These are phyloP conservation scores for Rhaphigaster nebulosa DNA, from an alignment of 2,888 invertebrate genomes.

Conservation along the genomic window DNA sequence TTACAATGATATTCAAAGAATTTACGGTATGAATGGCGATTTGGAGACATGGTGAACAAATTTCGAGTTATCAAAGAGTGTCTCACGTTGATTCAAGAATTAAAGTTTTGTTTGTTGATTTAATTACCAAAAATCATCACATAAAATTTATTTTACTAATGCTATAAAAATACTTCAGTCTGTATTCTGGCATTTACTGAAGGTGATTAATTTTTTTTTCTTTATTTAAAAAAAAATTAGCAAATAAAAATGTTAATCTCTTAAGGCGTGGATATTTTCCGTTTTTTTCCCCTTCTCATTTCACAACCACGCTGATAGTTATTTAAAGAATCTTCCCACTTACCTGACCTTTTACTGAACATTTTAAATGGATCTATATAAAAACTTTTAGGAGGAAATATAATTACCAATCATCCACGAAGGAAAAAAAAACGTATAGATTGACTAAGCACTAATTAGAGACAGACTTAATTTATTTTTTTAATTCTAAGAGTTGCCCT, in stretches of 20 bases:
- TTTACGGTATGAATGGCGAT: neutral
- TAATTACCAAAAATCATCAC: neutral
- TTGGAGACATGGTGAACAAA: neutral
- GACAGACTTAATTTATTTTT: neutral
- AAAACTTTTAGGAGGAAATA: neutral
- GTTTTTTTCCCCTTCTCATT: neutral
- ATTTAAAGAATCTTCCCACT: constrained; percentile 8
- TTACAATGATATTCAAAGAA: neutral
- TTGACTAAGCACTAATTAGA: neutral
- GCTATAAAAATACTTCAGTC: neutral
- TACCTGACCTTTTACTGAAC: neutral
- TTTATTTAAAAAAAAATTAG: neutral
- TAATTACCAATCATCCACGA: neutral
- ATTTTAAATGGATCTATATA: neutral
- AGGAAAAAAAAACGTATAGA: neutral
- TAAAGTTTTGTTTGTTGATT: neutral
- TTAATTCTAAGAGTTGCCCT: neutral
- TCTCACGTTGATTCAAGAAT: neutral
- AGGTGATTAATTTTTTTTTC: neutral
- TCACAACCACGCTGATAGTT: neutral
- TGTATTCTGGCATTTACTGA: neutral
- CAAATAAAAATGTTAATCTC: neutral
- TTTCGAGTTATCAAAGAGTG: neutral
- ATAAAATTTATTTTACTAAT: neutral
- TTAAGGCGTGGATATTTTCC: neutral